Conservation (phyloP, 2,888 invertebrate species). For the Lutraria lutraria region DNA sequence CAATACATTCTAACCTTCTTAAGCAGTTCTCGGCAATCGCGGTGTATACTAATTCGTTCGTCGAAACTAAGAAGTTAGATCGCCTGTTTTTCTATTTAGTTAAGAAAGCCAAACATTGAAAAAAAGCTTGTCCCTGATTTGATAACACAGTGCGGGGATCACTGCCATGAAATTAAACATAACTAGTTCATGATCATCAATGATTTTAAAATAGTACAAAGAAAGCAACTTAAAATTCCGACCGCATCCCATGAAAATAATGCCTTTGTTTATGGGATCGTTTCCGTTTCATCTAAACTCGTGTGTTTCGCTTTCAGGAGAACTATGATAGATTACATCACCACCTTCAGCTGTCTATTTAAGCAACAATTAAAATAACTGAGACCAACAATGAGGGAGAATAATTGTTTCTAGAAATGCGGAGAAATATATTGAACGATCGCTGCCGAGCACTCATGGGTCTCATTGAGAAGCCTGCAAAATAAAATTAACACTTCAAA, state of each 20-base stretch:
- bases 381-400: neutral
- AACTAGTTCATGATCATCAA: too few relatives aligned
- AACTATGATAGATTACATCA: neutral
- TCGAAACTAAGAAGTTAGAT: too few relatives aligned
- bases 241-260: neutral
- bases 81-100: too few relatives aligned
- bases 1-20: too few relatives aligned
- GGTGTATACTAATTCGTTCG: too few relatives aligned
- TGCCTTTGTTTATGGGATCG: neutral
- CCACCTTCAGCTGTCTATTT: conserved; percentile 13
- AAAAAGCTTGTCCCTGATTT: too few relatives aligned
- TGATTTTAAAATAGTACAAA: too few relatives aligned
- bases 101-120: too few relatives aligned
- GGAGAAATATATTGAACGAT: conserved; percentile 16
- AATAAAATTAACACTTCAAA: conserved; percentile 23
- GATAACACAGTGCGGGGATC: too few relatives aligned
- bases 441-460: neutral
- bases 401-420: conserved; percentile 18
- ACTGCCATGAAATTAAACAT: too few relatives aligned
- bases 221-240: too few relatives aligned
- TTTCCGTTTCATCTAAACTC: neutral
- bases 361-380: conserved; percentile 4
- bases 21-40: too few relatives aligned
- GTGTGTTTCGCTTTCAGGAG: neutral
- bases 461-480: neutral